phyloP scores from a whole-genome alignment of 2,888 invertebrate species.

The Caenorhabditis uteleia region DNA sequence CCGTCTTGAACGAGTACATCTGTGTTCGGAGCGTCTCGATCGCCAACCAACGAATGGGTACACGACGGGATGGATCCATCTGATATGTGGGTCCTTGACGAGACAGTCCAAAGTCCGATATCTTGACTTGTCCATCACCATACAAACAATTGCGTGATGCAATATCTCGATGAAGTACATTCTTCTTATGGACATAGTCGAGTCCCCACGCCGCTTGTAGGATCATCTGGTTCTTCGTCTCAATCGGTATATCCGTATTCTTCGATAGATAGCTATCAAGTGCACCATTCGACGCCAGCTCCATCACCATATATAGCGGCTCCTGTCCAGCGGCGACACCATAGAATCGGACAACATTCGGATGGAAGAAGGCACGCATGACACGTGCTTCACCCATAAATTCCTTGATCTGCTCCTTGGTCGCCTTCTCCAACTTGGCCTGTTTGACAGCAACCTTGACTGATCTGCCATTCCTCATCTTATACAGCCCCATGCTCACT shows the following conservation, averaged over 20 bases:
- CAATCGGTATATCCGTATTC: slow-evolving; percentile 26
- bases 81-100: slow-evolving; percentile 43
- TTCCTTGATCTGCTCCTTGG: slow-evolving; percentile 57
- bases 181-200: slow-evolving; percentile 42
- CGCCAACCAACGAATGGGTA: slow-evolving; percentile 57
- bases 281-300: slow-evolving; percentile 46
- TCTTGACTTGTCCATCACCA: slow-evolving; percentile 36
- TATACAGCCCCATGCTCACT: slow-evolving; percentile 31
- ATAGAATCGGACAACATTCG: slow-evolving; percentile 46
- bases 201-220: slow-evolving; percentile 49
- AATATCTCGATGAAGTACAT: slow-evolving; percentile 49
- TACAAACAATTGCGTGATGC: slow-evolving; percentile 51
- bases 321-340: slow-evolving; percentile 54
- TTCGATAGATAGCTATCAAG: slow-evolving; percentile 51
- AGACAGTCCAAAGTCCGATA: slow-evolving; percentile 51
- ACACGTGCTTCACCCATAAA: slow-evolving; percentile 54
- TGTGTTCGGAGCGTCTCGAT: slow-evolving; percentile 50
- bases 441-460: slow-evolving; percentile 30
- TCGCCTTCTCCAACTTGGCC: slow-evolving; percentile 52
- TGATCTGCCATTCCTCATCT: neutral
- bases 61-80: slow-evolving; percentile 39
- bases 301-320: slow-evolving; percentile 56
- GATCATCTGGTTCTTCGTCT: slow-evolving; percentile 47
- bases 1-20: slow-evolving; percentile 47
- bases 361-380: slow-evolving; percentile 51